Evolutionary conservation across 1,140 invertebrate species (phyloP).

Genomic region (Drosophila persimilis): DNA sequence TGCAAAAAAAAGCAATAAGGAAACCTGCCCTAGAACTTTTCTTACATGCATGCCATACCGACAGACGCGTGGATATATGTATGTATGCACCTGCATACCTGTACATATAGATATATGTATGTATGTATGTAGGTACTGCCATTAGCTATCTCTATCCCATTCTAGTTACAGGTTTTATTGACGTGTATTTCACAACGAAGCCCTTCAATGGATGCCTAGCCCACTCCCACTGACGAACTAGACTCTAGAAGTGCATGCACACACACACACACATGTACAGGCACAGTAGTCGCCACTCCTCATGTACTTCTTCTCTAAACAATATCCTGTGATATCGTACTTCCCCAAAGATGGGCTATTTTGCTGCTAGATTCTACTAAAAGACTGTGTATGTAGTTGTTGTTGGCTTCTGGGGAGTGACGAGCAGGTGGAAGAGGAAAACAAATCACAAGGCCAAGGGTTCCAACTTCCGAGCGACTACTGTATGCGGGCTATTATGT

Average conservation of each 20-base stretch:
- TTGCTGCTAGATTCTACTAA: too few relatives aligned
- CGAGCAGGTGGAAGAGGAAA: too few relatives aligned
- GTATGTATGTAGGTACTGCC: slow-evolving; percentile 15
- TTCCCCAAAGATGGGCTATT: too few relatives aligned
- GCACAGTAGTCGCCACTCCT: background rate
- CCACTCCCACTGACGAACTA: slow-evolving; percentile 14
- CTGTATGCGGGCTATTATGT: background rate
- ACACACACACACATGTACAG: slow-evolving; percentile 6
- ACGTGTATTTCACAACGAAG: slow-evolving; percentile 58
- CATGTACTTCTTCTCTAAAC: too few relatives aligned
- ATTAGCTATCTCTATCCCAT: slow-evolving; percentile 35
- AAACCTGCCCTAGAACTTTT: slow-evolving; percentile 67
- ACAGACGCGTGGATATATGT: slow-evolving; percentile 29
- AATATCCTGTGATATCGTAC: too few relatives aligned
- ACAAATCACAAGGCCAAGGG: too few relatives aligned
- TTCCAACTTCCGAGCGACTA: too few relatives aligned
- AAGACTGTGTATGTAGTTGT: too few relatives aligned
- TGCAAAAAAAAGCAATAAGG: slow-evolving; percentile 14
- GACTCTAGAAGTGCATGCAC: slow-evolving; percentile 45
- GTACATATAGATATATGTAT: slow-evolving; percentile 11
- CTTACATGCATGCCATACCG: slow-evolving; percentile 13
- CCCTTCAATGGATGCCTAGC: slow-evolving; percentile 47
- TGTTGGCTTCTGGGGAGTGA: too few relatives aligned
- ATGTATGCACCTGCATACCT: background rate
- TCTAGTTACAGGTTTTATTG: slow-evolving; percentile 49